Base-by-base conservation (phyloP, 1,140 invertebrate genomes). In the Goniozus legneri region DNA sequence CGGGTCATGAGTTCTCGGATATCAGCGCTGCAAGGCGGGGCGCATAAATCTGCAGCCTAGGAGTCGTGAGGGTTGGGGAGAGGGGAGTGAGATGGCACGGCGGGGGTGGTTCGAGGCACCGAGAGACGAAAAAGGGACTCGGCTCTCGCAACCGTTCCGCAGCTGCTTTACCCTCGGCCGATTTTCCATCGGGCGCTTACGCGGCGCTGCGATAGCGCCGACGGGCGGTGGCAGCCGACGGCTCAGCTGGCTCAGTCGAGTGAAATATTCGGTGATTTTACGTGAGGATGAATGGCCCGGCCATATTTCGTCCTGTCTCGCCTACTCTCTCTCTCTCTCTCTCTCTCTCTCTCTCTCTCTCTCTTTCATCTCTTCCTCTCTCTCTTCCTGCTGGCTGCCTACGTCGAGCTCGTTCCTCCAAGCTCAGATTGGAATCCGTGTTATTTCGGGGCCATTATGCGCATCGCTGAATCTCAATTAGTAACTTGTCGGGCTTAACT, bases 1-100 rank as follows among this genome's bases (percentile, higher is more conserved):
- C 70, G 61, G 67, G 60, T 71, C 67, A 69, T 73, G 70, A 74
- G 71, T 71, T 75, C 71, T 75, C 65, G 69, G 69, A 71, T 76
- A 76, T 76, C 74, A 73, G 65, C 67, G 62, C 60, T 65, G 65
- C 69, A 60, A 75, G 71, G 65, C 69, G 66, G 66, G 60, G 54
- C 67, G 71, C 69, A 76, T 76, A 76, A 76, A 76, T 76, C 73
- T 74, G 64, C 65, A 65, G 62, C 54, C 65, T 62, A 60, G 59
- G 58, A 58, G 56, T 58, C 41, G 36, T 22, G 21, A 47, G 48
- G 6, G 18, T 16, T 32, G 15, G 19, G 50, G 51, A 52, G 52
- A 48, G 48, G 58, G 38, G 49, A 55, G 54, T 54, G 51, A 58
- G 48, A 56, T 54, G 51, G 52, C 54, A 56, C 47, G 54, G 18